Evolutionary conservation across 2,113 vertebrate genomes (phyloP).

Genomic region (Propithecus coquereli): DNA sequence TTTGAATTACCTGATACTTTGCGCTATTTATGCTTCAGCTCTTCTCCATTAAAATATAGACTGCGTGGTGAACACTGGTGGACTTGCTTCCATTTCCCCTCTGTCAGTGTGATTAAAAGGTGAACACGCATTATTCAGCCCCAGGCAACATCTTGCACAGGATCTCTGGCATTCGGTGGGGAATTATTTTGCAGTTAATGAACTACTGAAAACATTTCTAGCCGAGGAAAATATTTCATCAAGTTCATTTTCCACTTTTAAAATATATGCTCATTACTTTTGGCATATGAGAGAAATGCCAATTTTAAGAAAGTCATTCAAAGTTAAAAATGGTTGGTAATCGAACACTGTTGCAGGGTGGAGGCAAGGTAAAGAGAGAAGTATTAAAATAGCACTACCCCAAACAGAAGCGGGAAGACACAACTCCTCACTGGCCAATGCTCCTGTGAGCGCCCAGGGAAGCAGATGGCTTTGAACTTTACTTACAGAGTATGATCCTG

Average conservation of each 20-base stretch:
- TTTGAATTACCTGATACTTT: slow-evolving; percentile 6
- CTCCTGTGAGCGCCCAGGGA: background rate
- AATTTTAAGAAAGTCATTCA: slow-evolving; percentile 16
- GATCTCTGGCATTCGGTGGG: slow-evolving; percentile 4
- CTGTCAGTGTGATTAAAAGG: slow-evolving; percentile 51
- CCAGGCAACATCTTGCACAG: slow-evolving; percentile 11
- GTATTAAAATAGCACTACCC: background rate
- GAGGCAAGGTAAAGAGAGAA: background rate
- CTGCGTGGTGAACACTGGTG: background rate
- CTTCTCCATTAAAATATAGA: background rate
- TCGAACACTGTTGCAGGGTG: background rate
- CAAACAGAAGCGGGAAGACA: background rate
- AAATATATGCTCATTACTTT: slow-evolving; percentile 54
- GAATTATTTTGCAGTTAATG: slow-evolving; percentile 59
- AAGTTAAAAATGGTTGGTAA: slow-evolving; percentile 26
- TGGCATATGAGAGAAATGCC: slow-evolving; percentile 37
- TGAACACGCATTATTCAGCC: slow-evolving; percentile 1
- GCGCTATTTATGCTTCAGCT: background rate
- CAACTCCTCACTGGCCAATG: background rate
- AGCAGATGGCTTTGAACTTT: background rate
- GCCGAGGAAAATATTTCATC: slow-evolving; percentile 49
- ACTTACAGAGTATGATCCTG: background rate
- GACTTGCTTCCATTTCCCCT: background rate
- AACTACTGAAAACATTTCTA: slow-evolving; percentile 54
- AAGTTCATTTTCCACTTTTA: slow-evolving; percentile 58